These are phyloP conservation scores for Ctena decussata DNA, from an alignment of 2,888 invertebrate species.

Conservation along the genomic window DNA sequence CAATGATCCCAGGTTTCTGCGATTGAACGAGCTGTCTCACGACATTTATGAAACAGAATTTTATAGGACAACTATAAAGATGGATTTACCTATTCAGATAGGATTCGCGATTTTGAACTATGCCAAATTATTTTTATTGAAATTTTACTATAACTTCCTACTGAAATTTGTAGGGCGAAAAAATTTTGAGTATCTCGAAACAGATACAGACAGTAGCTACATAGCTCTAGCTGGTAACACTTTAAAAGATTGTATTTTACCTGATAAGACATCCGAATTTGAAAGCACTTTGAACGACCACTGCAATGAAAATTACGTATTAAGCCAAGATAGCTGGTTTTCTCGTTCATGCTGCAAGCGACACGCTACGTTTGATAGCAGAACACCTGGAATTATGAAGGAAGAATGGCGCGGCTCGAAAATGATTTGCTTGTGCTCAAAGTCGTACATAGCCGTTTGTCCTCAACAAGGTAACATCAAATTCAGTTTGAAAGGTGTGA, in stretches of 20 bases:
- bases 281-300: neutral
- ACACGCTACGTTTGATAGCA: neutral
- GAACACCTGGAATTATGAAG: neutral
- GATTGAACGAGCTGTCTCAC: too few relatives aligned
- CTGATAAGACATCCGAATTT: neutral
- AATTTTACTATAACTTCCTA: conserved; percentile 1
- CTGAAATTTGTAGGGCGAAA: neutral
- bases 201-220: conserved; percentile 1
- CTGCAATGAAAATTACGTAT: neutral
- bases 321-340: neutral
- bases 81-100: too few relatives aligned
- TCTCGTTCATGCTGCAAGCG: neutral
- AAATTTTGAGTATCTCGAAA: neutral
- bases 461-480: neutral
- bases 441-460: neutral
- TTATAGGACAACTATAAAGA: too few relatives aligned
- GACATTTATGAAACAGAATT: too few relatives aligned
- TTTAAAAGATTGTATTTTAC: neutral
- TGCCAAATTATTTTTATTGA: too few relatives aligned
- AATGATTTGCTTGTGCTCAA: neutral
- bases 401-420: neutral
- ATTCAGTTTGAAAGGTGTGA: neutral
- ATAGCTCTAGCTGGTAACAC: neutral
- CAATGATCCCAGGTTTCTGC: too few relatives aligned
- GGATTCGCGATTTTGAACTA: too few relatives aligned